Evolutionary conservation across 1,140 invertebrate genomes (phyloP), one percentile per base, ranked within the genome.

Genomic region (Drosophila murphyi): DNA sequence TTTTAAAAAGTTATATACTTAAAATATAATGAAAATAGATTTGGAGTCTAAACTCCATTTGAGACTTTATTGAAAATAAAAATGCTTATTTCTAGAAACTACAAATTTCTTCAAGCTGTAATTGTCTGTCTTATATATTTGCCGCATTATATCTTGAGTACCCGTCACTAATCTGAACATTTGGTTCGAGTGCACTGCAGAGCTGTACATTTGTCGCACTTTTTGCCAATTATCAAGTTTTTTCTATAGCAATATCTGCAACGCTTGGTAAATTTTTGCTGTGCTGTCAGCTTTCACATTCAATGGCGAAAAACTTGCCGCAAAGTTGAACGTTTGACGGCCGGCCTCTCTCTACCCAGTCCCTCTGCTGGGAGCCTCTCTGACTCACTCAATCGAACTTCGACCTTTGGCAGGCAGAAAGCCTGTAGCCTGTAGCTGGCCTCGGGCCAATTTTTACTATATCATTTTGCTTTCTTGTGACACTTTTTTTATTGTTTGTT

Each of bases 321-420:
- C 43, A 72, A 82, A 76, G 55, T 82, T 85, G 59, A 37, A 52
- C 56, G 48, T 39, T 10, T 31, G 69, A 43, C 39, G 39, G 41
- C 39, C 54, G 47, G 52, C 12, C 31, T n/a, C 12, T 29, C 28
- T 20, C 54, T 7, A 7, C 35, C 54, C 20, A 20, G 20, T 20
- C 1, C 54, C 4, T 2, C 37, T 41, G 8, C 3, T 7, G 37
- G 7, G 7, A 39, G 37, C 8, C 8, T 4, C 28, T 3, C 20
- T 88, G 85, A 89, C 47, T 89, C 85, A 89, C 71, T 81, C 35
- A 56, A 76, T 59, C 71, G 78, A 89, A 78, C 72, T 79, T 43
- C 72, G 77, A 89, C 86, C 85, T 89, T 76, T 85, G 73, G 55
- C 82, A 77, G 35, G 39, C 69, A 54, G 41, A 52, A 61, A 69